A percentile compares a stretch with the other conserved stretches of the same genome.
Conservation (phyloP, 2,888 invertebrate genomes). For the Spodoptera picta region DNA sequence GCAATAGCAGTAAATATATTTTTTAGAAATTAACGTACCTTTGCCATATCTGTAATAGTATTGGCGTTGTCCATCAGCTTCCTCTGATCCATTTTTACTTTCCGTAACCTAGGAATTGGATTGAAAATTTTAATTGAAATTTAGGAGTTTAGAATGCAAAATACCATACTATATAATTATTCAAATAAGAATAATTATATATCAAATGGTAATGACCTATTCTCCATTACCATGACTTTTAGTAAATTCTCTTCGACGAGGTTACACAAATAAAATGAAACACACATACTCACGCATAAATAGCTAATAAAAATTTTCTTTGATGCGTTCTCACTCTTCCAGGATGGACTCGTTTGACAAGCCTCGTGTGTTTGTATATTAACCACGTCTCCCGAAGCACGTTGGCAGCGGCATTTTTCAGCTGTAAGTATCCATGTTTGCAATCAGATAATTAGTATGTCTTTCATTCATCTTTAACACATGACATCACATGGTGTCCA, state of each 20-base stretch:
- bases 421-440: constrained; percentile 88
- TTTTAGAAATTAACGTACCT: constrained; percentile 91
- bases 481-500: constrained; percentile 55
- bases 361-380: constrained; percentile 99
- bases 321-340: constrained; percentile 99
- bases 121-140: not conserved
- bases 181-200: too few species aligned
- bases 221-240: too few species aligned
- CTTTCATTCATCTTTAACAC: constrained; percentile 19
- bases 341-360: constrained; percentile 98
- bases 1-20: constrained; percentile 67
- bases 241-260: too few species aligned
- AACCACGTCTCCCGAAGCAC: constrained; percentile 99
- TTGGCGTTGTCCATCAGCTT: constrained; percentile 99
- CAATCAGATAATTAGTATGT: constrained; percentile 30
- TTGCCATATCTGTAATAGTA: constrained; percentile 99
- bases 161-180: too few species aligned
- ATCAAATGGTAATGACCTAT: too few species aligned
- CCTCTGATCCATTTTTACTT: constrained; percentile 99
- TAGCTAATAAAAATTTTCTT: constrained; percentile 99
- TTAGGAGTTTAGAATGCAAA: too few species aligned
- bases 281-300: constrained; percentile 96
- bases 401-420: constrained; percentile 99
- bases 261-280: not conserved
- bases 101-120: constrained; percentile 93